Conservation (phyloP, 2,113 vertebrate genomes). For the Rhinopomastus cyanomelas region DNA sequence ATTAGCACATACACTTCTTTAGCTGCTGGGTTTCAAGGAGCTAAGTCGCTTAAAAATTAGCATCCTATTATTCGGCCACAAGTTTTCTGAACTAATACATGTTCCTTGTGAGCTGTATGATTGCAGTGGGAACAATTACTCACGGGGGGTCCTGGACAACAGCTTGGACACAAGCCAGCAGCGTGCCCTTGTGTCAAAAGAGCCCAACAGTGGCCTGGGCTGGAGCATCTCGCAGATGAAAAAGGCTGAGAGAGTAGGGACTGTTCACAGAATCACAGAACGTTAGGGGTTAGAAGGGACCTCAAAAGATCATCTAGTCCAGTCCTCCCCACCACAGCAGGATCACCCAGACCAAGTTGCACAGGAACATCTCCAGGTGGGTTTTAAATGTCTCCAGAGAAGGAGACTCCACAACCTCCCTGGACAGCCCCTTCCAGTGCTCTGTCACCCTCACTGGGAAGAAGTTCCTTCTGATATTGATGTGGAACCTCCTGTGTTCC, state of each 20-base stretch:
- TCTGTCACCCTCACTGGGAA: too few relatives aligned
- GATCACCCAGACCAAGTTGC: too few relatives aligned
- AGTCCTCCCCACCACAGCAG: too few relatives aligned
- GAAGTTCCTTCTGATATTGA: too few relatives aligned
- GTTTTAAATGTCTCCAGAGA: too few relatives aligned
- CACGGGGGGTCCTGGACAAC: neutral
- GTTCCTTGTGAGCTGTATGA: neutral
- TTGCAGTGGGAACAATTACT: neutral
- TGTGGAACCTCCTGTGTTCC: too few relatives aligned
- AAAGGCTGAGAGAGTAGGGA: neutral
- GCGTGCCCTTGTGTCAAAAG: neutral
- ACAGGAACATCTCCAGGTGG: too few relatives aligned
- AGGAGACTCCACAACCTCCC: too few relatives aligned
- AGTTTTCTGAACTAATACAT: neutral
- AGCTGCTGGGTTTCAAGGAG: neutral
- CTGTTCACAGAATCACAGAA: too few relatives aligned
- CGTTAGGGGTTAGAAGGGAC: too few relatives aligned
- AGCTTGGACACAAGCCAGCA: neutral
- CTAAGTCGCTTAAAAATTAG: neutral
- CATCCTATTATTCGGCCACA: neutral
- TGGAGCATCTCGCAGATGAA: neutral
- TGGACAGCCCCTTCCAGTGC: too few relatives aligned
- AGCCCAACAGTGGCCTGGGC: neutral
- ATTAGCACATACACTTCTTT: neutral
- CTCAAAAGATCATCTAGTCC: too few relatives aligned